Evolutionary conservation across 92 coral and sea anemone species (phyloP), one percentile per base, ranked within the genome.

Genomic region (Meandrina meandrites): DNA sequence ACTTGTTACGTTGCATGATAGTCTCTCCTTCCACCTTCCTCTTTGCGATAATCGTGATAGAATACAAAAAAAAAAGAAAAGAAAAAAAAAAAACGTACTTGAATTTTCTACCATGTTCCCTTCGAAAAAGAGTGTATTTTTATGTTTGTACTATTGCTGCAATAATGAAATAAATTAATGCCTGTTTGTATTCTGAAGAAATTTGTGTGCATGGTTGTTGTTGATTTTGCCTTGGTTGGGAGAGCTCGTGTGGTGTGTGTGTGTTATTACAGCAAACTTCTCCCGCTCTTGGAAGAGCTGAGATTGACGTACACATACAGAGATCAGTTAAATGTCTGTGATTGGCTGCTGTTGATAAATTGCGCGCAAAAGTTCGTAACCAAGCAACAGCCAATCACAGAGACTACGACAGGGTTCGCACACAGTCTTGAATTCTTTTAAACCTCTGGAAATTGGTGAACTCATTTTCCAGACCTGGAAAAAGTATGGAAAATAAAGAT

Each of bases 61-160:
- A 60, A 22, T 80, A 22, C 36, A 5, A 78, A 51, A 78, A 12
- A 12, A 48, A 48, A 48, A 9, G 2, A 40, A 40, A 2, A 40
- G 6, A 48, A 12, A 48, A 4, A 0, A 48, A 48, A 54, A 58
- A 15, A 60, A 11, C 73, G 2, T 32, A 69, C 48, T 69, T 47
- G 12, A 82, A 82, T 68, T 69, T 82, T 81, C 58, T 42, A 14
- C 10, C 31, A 35, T 27, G 30, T 66, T 21, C 47, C 16, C 76
- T 28, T 67, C 36, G 37, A 42, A 48, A 48, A 54, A n/a, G 27
- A 81, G 73, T 36, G 64, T 82, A 69, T 68, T 82, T 82, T 82
- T 24, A 3, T 82, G 78, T 70, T 31, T 47, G 68, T 19, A 82
- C 24, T 28, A 51, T 31, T n/a, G 22, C 19, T 57, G 18, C 15